Evolutionary conservation across 2,113 vertebrate species (phyloP).

Genomic region (Axis porcinus): DNA sequence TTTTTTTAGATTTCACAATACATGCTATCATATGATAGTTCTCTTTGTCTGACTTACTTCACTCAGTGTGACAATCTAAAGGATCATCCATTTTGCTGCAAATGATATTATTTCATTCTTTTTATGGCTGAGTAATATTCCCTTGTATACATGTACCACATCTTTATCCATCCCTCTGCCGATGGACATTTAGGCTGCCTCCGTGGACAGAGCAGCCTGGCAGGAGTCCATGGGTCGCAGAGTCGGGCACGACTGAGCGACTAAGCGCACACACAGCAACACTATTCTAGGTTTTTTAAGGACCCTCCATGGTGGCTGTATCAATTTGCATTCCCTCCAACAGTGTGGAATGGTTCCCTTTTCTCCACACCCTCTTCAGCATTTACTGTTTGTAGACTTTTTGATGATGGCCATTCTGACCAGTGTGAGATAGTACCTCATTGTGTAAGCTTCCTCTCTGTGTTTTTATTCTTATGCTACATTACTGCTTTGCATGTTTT

Average conservation of each 20-base stretch:
- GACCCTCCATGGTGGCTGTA: background rate
- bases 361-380: background rate
- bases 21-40: background rate
- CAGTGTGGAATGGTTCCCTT: background rate
- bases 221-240: background rate
- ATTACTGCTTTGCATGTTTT: background rate
- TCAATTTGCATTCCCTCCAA: background rate
- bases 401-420: background rate
- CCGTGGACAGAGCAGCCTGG: background rate
- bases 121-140: background rate
- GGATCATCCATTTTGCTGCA: background rate
- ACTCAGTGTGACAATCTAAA: background rate
- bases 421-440: background rate
- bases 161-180: background rate
- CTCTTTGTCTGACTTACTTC: background rate
- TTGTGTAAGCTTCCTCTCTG: background rate
- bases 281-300: background rate
- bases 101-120: background rate
- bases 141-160: background rate
- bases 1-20: background rate
- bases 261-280: background rate
- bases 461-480: background rate
- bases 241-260: background rate
- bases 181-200: background rate
- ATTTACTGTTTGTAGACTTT: background rate